A percentile compares a stretch with the other conserved stretches of the same genome.
These are phyloP conservation scores for Cecidostiba fungosa DNA, from an alignment of 2,888 invertebrate species.

Conservation along the genomic window DNA sequence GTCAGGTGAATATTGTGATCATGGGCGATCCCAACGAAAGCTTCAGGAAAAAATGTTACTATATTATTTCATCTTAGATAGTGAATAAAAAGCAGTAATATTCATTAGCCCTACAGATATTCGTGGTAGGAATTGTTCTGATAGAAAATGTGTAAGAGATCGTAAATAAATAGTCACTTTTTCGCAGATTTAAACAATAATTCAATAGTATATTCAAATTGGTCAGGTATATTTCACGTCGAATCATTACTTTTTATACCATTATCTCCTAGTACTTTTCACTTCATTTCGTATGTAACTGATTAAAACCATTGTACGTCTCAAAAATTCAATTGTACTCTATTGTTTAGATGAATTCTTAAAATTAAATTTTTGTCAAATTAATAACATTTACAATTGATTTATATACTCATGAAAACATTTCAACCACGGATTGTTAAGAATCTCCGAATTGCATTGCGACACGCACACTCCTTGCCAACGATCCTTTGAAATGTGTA, in stretches of 20 bases:
- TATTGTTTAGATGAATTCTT: no score
- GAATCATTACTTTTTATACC: not conserved
- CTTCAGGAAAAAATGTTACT: slow-evolving; percentile 48
- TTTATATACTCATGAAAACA: slow-evolving; percentile 23
- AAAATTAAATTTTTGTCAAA: no score
- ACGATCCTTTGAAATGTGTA: slow-evolving; percentile 20
- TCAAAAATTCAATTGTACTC: no score
- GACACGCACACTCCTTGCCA: slow-evolving; percentile 45
- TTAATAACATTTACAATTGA: not conserved
- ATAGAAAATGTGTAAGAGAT: not conserved
- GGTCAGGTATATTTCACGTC: not conserved
- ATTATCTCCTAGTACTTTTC: not conserved
- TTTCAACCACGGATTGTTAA: slow-evolving; percentile 47
- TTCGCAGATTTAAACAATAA: not conserved
- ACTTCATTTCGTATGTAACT: not conserved
- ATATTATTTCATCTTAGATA: slow-evolving; percentile 33
- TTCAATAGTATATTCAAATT: not conserved
- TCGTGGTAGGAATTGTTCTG: slow-evolving; percentile 52
- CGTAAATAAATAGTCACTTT: not conserved
- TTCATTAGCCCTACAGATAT: slow-evolving; percentile 24
- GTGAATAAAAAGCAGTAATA: slow-evolving; percentile 34
- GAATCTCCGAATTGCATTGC: slow-evolving; percentile 49
- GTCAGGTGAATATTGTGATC: slow-evolving; percentile 52
- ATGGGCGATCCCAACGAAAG: slow-evolving; percentile 55
- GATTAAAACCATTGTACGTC: not conserved